phyloP scores from a whole-genome alignment of 1,140 invertebrate genomes.

The Muscidifurax raptorellus region DNA sequence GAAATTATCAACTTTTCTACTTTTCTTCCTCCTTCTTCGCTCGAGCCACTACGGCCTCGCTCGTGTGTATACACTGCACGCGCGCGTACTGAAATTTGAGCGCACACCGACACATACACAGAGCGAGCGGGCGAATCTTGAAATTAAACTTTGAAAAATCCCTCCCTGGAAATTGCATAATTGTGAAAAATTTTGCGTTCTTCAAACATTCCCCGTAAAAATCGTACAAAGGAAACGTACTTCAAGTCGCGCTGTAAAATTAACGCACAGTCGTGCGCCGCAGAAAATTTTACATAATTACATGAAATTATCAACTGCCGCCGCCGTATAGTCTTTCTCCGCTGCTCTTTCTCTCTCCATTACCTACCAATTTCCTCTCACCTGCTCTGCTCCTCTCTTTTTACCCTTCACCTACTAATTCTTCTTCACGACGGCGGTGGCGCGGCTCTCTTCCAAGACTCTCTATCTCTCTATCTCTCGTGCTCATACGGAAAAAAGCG shows the following conservation, averaged over 20 bases:
- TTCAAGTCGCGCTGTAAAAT: conserved; percentile 16
- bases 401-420: conserved; percentile 42
- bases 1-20: conserved; percentile 30
- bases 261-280: conserved; percentile 41
- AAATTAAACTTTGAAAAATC: conserved; percentile 27
- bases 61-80: neutral
- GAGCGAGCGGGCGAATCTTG: neutral
- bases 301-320: conserved; percentile 51
- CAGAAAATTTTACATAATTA: conserved; percentile 51
- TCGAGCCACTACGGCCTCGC: no score
- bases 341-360: conserved; percentile 29
- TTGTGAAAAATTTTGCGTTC: conserved; percentile 16
- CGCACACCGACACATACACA: no score
- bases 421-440: neutral
- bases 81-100: neutral
- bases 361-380: conserved; percentile 48
- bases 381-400: neutral
- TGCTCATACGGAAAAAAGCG: neutral
- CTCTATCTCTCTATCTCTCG: neutral
- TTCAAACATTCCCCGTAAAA: conserved; percentile 19
- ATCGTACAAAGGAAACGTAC: conserved; percentile 29
- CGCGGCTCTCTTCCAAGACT: conserved; percentile 17
- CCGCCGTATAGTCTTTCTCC: neutral
- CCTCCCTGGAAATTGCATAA: conserved; percentile 19
- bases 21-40: conserved; percentile 13